These are phyloP conservation scores for Cyphomyrmex costatus DNA, from an alignment of 1,140 invertebrate genomes.

Conservation along the genomic window DNA sequence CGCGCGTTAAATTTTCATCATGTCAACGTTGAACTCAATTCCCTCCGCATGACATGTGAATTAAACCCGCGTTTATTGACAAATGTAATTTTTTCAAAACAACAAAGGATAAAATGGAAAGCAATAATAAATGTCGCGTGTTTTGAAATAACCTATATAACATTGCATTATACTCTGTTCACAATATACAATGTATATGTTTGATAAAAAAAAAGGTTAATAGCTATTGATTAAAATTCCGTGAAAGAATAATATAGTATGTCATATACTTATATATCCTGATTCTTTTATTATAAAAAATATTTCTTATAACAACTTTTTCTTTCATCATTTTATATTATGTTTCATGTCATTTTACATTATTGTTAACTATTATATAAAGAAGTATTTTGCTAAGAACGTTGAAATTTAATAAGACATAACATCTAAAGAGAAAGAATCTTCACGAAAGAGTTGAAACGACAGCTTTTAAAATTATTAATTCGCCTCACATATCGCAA, in stretches of 20 bases:
- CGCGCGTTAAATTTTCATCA: constrained; percentile 50
- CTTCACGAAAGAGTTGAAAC: neutral
- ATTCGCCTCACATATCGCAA: neutral
- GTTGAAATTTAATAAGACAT: neutral
- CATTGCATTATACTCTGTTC: neutral
- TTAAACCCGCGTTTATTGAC: constrained; percentile 29
- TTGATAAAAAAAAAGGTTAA: constrained; percentile 16
- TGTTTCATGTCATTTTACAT: neutral
- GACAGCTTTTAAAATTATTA: neutral
- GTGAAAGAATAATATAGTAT: neutral
- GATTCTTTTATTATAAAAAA: neutral
- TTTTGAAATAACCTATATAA: constrained; percentile 10
- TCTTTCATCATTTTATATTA: neutral
- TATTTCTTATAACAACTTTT: neutral
- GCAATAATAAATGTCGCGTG: too few species aligned
- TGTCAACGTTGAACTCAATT: constrained; percentile 34
- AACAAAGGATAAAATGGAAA: neutral
- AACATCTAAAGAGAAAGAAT: neutral
- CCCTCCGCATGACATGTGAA: neutral
- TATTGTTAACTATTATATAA: neutral
- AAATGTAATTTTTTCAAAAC: constrained; percentile 1
- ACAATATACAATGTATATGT: neutral
- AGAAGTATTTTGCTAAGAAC: neutral
- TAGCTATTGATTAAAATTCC: neutral
- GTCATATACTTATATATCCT: neutral